Conservation (phyloP, 2,888 invertebrate species). For the Matsumyia berberina region DNA sequence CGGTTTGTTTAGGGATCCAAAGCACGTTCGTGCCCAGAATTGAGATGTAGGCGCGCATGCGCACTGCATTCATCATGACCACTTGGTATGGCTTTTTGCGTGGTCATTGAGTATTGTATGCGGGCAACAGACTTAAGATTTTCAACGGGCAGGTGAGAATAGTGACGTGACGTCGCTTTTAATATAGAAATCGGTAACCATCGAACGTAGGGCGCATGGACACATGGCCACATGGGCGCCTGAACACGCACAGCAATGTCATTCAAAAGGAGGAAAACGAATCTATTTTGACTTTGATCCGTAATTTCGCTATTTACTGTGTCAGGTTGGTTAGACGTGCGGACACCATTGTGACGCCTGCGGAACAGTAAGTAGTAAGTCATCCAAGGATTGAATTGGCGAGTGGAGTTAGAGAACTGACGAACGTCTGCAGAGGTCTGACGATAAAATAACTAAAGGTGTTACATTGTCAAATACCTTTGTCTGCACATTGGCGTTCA, state of each 20-base stretch:
- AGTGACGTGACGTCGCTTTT: constrained; percentile 52
- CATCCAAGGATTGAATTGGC: too few species aligned
- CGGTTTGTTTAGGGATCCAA: constrained; percentile 58
- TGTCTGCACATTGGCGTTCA: neutral
- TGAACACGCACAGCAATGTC: constrained; percentile 49
- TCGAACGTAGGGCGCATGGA: constrained; percentile 25
- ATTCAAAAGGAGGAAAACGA: constrained; percentile 41
- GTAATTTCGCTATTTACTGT: constrained; percentile 66
- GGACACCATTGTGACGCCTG: constrained; percentile 62
- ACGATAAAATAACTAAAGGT: constrained; percentile 56
- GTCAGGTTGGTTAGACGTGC: constrained; percentile 64
- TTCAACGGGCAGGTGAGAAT: constrained; percentile 37
- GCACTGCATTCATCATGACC: constrained; percentile 67
- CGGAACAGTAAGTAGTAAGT: too few species aligned
- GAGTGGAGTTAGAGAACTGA: too few species aligned
- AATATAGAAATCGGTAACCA: constrained; percentile 24
- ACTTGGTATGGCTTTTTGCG: constrained; percentile 50
- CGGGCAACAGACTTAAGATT: constrained; percentile 16
- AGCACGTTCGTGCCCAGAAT: constrained; percentile 66
- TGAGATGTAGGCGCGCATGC: constrained; percentile 73
- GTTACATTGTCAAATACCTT: constrained; percentile 36
- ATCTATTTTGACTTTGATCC: constrained; percentile 63
- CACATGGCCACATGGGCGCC: constrained; percentile 61
- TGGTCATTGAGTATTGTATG: constrained; percentile 58
- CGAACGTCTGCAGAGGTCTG: too few species aligned